Base-by-base conservation (phyloP, 2,888 invertebrate species). In the Dione juno region DNA sequence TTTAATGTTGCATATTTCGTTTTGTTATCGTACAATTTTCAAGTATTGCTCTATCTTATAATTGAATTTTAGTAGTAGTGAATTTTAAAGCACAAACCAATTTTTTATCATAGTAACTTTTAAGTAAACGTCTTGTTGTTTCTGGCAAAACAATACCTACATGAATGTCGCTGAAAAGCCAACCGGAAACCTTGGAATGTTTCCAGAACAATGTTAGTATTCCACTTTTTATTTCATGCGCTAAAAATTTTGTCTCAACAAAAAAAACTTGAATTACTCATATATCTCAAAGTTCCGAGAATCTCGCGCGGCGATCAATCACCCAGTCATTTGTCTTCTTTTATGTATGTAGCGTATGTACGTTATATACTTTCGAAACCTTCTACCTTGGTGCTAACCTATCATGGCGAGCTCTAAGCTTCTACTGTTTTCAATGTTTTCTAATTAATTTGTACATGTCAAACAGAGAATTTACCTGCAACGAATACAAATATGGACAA, bases 181-280 rank as follows among this genome's bases (percentile, higher is more conserved):
- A 68, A 71, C 72, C 63, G 74, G 70, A 74, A 79, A 78, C 77
- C 76, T 84, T 86, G 86, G 85, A 81, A 11, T 41, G n/a, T 37
- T 66, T 83, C 86, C 86, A 86, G 81, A 73, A 73, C 69, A 73
- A 73, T 68, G 67, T 65, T 67, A 66, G 45, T 77, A 76, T 76
- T 73, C 68, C 19, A 75, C 68, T 75, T 67, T 76, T 75, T 77
- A 66, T 72, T 59, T 63, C 70, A 72, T 71, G 14, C 67, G 50
- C 52, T 71, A 67, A 61, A 61, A 61, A 61, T 53, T 53, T 61
- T 43, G 43, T 40, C n/a, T 41, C 9, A 61, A 41, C 11, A 14
- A 43, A 50, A 61, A 43, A 43, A 43, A 9, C n/a, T 53, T 14
- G 41, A 61, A 67, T 67, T 43, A 61, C 52, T 53, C 52, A 67